Evolutionary conservation across 2,797 vertebrate species (phyloP), one percentile per base, ranked within the genome.

Genomic region (Austrolebias charrua): DNA sequence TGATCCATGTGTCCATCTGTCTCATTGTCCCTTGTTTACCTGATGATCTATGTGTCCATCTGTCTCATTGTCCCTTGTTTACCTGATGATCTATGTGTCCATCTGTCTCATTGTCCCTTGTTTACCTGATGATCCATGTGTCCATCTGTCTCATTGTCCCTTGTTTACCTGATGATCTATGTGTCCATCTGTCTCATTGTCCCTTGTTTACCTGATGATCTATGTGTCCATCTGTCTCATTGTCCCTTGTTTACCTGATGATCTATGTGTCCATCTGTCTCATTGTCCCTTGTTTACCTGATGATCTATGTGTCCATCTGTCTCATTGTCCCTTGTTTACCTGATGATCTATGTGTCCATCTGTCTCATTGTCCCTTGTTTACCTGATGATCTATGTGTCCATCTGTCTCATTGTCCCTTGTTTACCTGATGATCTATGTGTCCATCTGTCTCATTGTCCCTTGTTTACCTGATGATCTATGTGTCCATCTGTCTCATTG

Each of bases 121-220:
- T n/a, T n/a, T n/a, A 10, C 19, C 48, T 53, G 31, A 14, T 19
- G 19, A 6, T 42, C 38, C 20, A 0, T 3, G 46, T 63, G 62
- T 29, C 47, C 43, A 20, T 7, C n/a, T n/a, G n/a, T n/a, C n/a
- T n/a, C n/a, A n/a, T n/a, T 53, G 57, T 40, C 8, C 18, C 7
- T n/a, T n/a, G n/a, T n/a, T n/a, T n/a, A 10, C 19, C 48, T 53
- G 31, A 14, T 19, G 19, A 6, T 42, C 38, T 29, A 0, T 3
- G 46, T 63, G 62, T 29, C 47, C 43, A 20, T 7, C n/a, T n/a
- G n/a, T n/a, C n/a, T n/a, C n/a, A n/a, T n/a, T 53, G 57, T 40
- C 8, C 18, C 7, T n/a, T n/a, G n/a, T n/a, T n/a, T n/a, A 10
- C 19, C 48, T 53, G 31, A 14, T 19, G 19, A 6, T 42, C 38